Percentiles rank a stretch among this genome's conserved stretches.
These are phyloP conservation scores for Rhizomys pruinosus DNA, from an alignment of 2,113 vertebrate species.

Conservation along the genomic window DNA sequence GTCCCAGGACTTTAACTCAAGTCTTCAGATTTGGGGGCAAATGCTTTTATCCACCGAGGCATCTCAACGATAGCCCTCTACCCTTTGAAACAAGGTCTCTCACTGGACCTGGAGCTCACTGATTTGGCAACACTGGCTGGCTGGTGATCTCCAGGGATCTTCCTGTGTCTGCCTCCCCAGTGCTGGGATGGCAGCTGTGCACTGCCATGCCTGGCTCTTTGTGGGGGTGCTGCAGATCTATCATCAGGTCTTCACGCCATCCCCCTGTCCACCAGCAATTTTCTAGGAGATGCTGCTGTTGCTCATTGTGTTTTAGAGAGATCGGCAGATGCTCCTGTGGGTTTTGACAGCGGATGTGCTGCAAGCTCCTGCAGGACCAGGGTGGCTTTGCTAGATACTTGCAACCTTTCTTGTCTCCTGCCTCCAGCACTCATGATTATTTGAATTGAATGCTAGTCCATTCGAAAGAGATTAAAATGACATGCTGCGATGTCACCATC, in stretches of 20 bases:
- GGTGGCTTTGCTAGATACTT: neutral
- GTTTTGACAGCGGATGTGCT: neutral
- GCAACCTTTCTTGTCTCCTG: neutral
- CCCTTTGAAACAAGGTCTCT: neutral
- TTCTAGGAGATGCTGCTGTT: neutral
- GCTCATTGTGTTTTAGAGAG: neutral
- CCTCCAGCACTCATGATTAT: neutral
- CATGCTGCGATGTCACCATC: conserved; percentile 57
- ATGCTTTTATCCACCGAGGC: neutral
- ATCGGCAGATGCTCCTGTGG: neutral
- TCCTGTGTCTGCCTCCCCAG: neutral
- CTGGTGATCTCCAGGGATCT: neutral
- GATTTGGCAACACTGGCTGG: neutral
- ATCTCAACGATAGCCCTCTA: neutral
- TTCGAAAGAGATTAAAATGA: conserved; percentile 75
- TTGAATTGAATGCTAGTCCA: conserved; percentile 60
- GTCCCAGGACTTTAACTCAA: no score
- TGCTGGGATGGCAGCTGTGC: no score
- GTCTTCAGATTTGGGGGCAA: neutral
- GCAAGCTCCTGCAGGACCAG: neutral
- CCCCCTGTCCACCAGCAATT: neutral
- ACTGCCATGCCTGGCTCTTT: neutral
- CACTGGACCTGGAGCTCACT: neutral
- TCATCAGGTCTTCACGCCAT: no score
- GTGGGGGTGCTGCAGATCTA: neutral